Evolutionary conservation across 1,140 invertebrate species (phyloP), one percentile per base, ranked within the genome.

Genomic region (Zaprionus camerounensis): DNA sequence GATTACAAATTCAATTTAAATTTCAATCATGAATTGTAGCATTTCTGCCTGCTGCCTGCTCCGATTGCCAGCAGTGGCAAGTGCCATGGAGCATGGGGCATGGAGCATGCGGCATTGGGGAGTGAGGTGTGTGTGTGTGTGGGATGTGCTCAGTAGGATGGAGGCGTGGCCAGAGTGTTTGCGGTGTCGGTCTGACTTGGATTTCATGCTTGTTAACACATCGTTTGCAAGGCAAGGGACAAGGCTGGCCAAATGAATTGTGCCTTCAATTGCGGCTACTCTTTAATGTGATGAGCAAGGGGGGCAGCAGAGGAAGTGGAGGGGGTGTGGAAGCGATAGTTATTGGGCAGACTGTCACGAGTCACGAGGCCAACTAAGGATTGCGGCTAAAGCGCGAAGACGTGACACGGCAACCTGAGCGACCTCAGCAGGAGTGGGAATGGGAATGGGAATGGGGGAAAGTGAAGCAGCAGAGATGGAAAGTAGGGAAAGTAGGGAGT

Each of bases 1-100:
- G 41, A 46, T 46, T 46, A 46, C 41, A 46, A 46, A 46, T 46
- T 46, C 41, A 46, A 46, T 46, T 46, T 46, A 46, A 46, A 46
- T 46, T 46, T 46, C 41, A 46, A 46, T 46, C 41, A 46, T 46
- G 41, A 46, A 46, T 46, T 46, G 41, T 46, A 46, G 41, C 41
- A 17, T 46, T 17, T 31, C n/a, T n/a, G 38, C 38, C 38, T 44
- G 41, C 41, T 3, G 38, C 38, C 38, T 41, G 38, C 38, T 34
- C 31, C 31, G 31, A 34, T 34, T 34, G 31, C 9, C 28, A 9
- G 28, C 28, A 31, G 28, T 31, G 28, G 28, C 28, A 31, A 31
- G 28, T 31, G 28, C 6, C 26, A 6, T 6, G 26, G 5, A 6
- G 28, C 28, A 6, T 1, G 6, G 28, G 28, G 9, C 28, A 28